Percentiles rank a stretch among this genome's conserved stretches.
These are phyloP conservation scores for Ethmia dodecea DNA, from an alignment of 2,888 invertebrate genomes.

Conservation along the genomic window DNA sequence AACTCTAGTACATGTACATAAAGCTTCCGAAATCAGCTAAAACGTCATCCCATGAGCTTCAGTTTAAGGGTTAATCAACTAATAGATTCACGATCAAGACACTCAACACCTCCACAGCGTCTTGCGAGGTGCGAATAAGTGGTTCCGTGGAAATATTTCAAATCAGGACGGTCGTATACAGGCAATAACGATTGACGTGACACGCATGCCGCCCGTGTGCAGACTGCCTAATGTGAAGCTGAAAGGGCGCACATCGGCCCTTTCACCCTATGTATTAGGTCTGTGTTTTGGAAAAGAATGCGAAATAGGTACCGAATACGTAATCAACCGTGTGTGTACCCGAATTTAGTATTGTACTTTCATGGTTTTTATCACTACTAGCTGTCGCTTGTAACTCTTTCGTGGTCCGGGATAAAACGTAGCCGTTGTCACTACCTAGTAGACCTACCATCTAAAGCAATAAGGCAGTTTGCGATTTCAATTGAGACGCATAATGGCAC, in stretches of 20 bases:
- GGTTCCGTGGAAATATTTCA: conserved; percentile 76
- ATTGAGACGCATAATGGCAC: no score
- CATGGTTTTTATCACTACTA: no score
- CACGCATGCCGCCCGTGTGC: conserved; percentile 54
- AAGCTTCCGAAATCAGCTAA: no score
- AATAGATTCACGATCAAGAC: conserved; percentile 23
- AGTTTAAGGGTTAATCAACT: no score
- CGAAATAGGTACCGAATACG: conserved; percentile 27
- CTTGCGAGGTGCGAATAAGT: conserved; percentile 68
- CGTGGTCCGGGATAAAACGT: no score
- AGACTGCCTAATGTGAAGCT: conserved; percentile 61
- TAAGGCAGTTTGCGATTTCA: no score
- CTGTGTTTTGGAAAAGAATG: conserved; percentile 42
- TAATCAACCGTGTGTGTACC: conserved; percentile 4
- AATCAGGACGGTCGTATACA: conserved; percentile 63
- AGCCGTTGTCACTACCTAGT: no score
- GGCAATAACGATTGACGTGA: conserved; percentile 71
- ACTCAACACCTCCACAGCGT: conserved; percentile 27
- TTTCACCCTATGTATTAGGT: conserved; percentile 60
- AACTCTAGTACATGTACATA: no score
- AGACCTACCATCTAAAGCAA: no score
- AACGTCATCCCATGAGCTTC: no score
- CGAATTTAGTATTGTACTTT: no score
- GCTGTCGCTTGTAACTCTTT: no score
- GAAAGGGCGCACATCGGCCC: conserved; percentile 46